Evolutionary conservation across 2,113 vertebrate genomes (phyloP), one percentile per base, ranked within the genome.

Genomic region (Aegypius monachus): DNA sequence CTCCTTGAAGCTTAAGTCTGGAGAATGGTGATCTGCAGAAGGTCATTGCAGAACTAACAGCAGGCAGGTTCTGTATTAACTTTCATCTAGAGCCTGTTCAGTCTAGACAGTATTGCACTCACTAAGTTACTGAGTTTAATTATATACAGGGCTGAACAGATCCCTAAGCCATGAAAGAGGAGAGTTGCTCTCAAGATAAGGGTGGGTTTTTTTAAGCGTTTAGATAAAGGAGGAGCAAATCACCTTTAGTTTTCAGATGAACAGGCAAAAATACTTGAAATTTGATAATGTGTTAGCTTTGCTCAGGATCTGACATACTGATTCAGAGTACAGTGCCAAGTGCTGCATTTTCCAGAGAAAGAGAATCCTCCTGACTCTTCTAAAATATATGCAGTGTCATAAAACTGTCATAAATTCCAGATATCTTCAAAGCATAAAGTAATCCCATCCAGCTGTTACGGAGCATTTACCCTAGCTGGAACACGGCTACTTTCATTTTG

Each of bases 401-500:
- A 94, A 97, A 96, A 75, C 86, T 84, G 81, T 79, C 91, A 87
- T n/a, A 84, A 95, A 96, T 91, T 84, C 91, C 73, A 94, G 61
- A 68, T 95, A 74, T 86, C 89, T 96, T 95, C 94, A 96, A 95
- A 95, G 95, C 91, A 86, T 59, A 38, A 75, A 88, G 32, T 83
- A 95, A 84, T 94, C 89, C 81, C 16, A 6, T 91, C 91, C 95
- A 96, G 94, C 92, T 96, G 92, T 83, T 96, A 13, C 0, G 14
- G 56, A 81, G 86, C 86, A 52, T 77, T 96, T 88, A 88, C 55
- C 59, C 90, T 59, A 47, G 68, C 68, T 92, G 91, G 61, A 91
- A 8, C 58, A 91, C 61, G 91, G 62, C 83, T 91, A 95, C 95
- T 97, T 96, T 94, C 88, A 82, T 93, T 96, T 95, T 80, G 78